Evolutionary conservation across 1,140 invertebrate genomes (phyloP).

Genomic region (Macrocentrus cingulum): DNA sequence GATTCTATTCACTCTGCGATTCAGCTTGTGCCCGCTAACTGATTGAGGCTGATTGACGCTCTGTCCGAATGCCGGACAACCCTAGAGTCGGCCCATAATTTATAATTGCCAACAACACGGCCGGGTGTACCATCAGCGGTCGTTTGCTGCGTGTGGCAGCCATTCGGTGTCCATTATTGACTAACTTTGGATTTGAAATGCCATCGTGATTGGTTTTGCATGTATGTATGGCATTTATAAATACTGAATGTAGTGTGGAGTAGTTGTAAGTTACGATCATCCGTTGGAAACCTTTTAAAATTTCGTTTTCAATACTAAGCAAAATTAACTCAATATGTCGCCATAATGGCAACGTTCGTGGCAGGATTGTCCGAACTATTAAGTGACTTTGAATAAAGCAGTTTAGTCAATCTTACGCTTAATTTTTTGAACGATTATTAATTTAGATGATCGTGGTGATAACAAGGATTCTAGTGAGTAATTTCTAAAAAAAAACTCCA

Average conservation of each 20-base stretch:
- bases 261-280: not conserved
- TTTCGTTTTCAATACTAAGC: too few species aligned
- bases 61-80: constrained; percentile 50
- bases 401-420: too few species aligned
- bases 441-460: too few species aligned
- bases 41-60: constrained; percentile 58
- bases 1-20: constrained; percentile 43
- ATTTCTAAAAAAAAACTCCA: too few species aligned
- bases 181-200: not conserved
- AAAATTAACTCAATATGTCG: too few species aligned
- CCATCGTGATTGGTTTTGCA: not conserved
- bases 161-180: constrained; percentile 5
- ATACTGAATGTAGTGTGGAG: not conserved
- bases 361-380: too few species aligned
- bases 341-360: too few species aligned
- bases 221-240: not conserved
- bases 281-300: too few species aligned
- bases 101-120: constrained; percentile 53
- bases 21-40: constrained; percentile 50
- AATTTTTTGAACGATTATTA: too few species aligned
- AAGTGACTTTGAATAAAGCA: too few species aligned
- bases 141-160: constrained; percentile 7
- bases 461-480: too few species aligned
- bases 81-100: constrained; percentile 50
- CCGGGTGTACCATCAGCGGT: constrained; percentile 30